Base-by-base conservation (phyloP, 2,888 invertebrate species). In the Strigamia transsilvanica region DNA sequence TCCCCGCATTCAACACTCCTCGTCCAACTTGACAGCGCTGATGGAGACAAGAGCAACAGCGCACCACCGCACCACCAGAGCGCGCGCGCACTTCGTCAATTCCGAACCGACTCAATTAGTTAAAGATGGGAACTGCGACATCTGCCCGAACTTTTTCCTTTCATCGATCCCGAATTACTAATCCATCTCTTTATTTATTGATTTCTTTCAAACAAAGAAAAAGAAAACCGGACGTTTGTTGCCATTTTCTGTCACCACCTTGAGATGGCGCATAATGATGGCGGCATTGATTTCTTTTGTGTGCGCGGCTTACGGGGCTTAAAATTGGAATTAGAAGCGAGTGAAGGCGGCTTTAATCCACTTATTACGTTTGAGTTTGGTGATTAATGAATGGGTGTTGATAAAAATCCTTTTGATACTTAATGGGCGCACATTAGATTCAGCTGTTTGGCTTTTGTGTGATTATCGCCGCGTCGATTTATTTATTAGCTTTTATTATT, bases 11-110 rank as follows among this genome's bases (percentile, higher is more conserved):
- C 32, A 21, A 61, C 23, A 61, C 18, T 61, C 23, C 23, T 61
- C 61, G 73, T 73, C 73, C 1, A 66, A 73, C 73, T 73, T 73
- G 73, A 73, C 73, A 73, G 32, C 73, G 27, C 13, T 73, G 73
- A 73, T 32, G 73, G 73, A 73, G 32, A 21, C 10, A 10, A 23
- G 21, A 56, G 13, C 12, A 56, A 2, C 2, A 42, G 27, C 27
- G 27, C 1, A 27, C 1, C 27, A 27, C 2, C 27, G 27, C 27
- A 27, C 27, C 2, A 51, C 4, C 0, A n/a, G 2, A 51, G 15
- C n/a, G 18, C 9, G 18, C 56, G 6, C 56, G 18, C 56, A 18
- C 2, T 7, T 56, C n/a, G 56, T 56, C 18, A 18, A 56, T 18
- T 18, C 6, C 32, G 73, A 32, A 73, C 73, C 15, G 73, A 73